phyloP scores from a whole-genome alignment of 2,797 vertebrate genomes.

The Urosaurus nigricauda region DNA sequence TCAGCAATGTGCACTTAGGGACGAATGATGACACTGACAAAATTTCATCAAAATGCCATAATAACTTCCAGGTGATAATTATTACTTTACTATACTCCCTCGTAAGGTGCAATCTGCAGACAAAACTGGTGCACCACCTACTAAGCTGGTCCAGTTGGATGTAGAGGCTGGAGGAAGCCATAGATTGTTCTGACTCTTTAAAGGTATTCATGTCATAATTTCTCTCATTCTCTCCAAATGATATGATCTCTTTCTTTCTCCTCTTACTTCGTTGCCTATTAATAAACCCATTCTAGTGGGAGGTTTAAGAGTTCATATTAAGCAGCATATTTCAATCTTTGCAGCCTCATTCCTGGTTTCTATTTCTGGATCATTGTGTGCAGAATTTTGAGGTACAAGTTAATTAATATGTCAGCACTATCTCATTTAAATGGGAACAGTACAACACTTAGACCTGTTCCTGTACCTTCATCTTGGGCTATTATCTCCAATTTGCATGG shows the following conservation, averaged over 20 bases:
- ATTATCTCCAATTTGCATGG: conserved; percentile 30
- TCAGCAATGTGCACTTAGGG: no score
- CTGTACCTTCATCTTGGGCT: conserved; percentile 28
- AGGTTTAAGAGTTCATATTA: conserved; percentile 46
- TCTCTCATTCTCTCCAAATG: neutral
- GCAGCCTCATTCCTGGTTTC: conserved; percentile 43
- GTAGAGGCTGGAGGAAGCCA: neutral
- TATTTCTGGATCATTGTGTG: conserved; percentile 42
- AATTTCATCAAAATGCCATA: no score
- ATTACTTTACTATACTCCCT: no score
- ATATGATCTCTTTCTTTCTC: neutral
- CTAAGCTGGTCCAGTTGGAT: neutral
- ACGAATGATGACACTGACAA: no score
- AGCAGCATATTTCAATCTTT: conserved; percentile 57
- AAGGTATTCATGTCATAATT: conserved; percentile 15
- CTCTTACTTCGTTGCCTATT: conserved; percentile 13
- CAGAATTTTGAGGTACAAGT: conserved; percentile 53
- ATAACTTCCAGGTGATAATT: no score
- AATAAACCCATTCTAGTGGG: conserved; percentile 32
- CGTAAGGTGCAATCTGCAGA: no score
- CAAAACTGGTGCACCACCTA: neutral
- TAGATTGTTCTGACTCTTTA: neutral
- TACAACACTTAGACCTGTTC: conserved; percentile 37
- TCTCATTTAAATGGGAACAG: conserved; percentile 37
- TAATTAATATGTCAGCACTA: conserved; percentile 56